A percentile compares a stretch with the other conserved stretches of the same genome.
Evolutionary conservation across 1,140 invertebrate species (phyloP).

Genomic region (Brachionus calyciflorus): DNA sequence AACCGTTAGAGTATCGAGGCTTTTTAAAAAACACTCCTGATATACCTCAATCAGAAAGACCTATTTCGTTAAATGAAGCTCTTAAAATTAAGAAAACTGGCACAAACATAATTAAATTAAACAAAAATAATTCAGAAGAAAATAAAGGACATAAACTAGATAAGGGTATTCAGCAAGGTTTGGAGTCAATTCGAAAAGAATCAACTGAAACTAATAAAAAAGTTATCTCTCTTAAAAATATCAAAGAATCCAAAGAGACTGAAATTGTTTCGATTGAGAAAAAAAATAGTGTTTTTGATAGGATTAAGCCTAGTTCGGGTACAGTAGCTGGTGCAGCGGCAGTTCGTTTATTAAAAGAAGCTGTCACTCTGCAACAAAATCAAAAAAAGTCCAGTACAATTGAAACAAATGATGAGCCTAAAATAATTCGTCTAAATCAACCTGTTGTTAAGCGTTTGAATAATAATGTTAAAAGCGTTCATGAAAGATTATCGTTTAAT

Average conservation of each 20-base stretch:
- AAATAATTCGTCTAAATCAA: slow-evolving; percentile 1
- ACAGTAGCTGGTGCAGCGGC: neutral
- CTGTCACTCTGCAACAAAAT: no score
- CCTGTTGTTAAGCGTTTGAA: neutral
- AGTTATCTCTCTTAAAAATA: slow-evolving; percentile 4
- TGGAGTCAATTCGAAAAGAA: no score
- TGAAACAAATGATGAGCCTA: neutral
- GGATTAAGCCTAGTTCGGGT: neutral
- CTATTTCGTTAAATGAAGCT: neutral
- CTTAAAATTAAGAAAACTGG: neutral
- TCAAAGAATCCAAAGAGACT: neutral
- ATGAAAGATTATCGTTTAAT: slow-evolving; percentile 19
- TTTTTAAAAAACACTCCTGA: neutral
- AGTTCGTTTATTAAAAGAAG: neutral
- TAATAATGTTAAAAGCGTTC: neutral
- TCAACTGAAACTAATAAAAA: neutral
- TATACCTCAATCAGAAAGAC: neutral
- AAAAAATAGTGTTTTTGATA: neutral
- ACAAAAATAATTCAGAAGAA: neutral
- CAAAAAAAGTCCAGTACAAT: no score
- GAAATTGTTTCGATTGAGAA: neutral
- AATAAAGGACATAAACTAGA: neutral
- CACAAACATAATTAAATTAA: neutral
- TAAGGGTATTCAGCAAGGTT: no score
- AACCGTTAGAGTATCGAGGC: slow-evolving; percentile 20